Evolutionary conservation across 2,888 invertebrate species (phyloP).

Genomic region (Neocrepidodera transversa): DNA sequence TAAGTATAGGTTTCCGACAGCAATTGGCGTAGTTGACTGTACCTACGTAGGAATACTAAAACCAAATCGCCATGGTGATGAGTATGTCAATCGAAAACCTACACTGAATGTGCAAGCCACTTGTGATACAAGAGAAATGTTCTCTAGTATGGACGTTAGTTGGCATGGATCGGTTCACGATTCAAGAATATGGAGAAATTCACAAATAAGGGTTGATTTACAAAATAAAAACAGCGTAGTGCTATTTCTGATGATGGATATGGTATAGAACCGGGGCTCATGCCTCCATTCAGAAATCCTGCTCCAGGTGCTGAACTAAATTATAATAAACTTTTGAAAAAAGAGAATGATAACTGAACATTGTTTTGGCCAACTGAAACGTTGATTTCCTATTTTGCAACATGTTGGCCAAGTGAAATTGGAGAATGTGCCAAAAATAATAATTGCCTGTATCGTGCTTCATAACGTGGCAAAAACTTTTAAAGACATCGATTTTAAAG

Average conservation of each 20-base stretch:
- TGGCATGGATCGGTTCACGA: not conserved
- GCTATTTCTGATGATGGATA: constrained; percentile 2
- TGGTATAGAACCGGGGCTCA: not conserved
- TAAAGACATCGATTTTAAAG: too few relatives aligned
- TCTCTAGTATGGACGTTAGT: too few relatives aligned
- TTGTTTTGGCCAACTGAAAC: constrained; percentile 25
- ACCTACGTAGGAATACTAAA: not conserved
- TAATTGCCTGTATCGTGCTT: not conserved
- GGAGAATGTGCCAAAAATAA: constrained; percentile 17
- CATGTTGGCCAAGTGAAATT: constrained; percentile 26
- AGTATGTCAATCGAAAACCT: constrained; percentile 1
- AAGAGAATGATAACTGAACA: constrained; percentile 18
- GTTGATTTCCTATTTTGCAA: constrained; percentile 26
- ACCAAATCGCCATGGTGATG: constrained; percentile 6
- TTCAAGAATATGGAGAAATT: not conserved
- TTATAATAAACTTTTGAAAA: constrained; percentile 1
- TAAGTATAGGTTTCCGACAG: too few relatives aligned
- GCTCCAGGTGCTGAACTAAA: too few relatives aligned
- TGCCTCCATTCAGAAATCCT: not conserved
- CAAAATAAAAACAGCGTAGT: not conserved
- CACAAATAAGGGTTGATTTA: not conserved
- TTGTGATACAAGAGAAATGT: not conserved
- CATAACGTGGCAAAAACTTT: not conserved
- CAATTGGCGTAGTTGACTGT: too few relatives aligned
- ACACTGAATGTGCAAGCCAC: not conserved